phyloP scores from a whole-genome alignment of 2,888 invertebrate genomes.

The Operophtera brumata region DNA sequence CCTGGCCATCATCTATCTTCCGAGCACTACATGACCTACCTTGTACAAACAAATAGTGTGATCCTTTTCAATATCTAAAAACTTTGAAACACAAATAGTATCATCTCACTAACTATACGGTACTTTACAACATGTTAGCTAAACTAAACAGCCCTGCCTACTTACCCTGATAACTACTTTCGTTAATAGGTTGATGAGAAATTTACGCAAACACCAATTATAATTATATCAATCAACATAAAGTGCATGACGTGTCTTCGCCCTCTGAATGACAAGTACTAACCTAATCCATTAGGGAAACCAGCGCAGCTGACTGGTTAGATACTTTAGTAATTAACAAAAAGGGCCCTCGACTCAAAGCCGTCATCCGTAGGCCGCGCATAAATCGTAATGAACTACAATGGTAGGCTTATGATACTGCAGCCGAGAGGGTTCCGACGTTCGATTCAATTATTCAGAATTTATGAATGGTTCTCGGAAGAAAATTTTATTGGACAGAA shows the following conservation, averaged over 20 bases:
- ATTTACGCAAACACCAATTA: conserved; percentile 41
- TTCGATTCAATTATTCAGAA: conserved; percentile 72
- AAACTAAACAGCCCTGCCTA: neutral
- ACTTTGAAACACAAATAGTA: neutral
- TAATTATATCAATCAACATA: conserved; percentile 55
- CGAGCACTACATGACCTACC: too few species aligned
- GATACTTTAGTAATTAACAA: conserved; percentile 53
- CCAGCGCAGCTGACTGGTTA: conserved; percentile 44
- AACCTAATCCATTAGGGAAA: conserved; percentile 59
- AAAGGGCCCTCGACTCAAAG: conserved; percentile 45
- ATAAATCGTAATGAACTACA: conserved; percentile 60
- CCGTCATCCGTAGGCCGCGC: conserved; percentile 19
- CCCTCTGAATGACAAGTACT: conserved; percentile 45
- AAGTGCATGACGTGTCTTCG: conserved; percentile 51
- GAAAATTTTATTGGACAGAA: conserved; percentile 67
- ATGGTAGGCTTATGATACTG: conserved; percentile 60
- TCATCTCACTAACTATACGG: too few species aligned
- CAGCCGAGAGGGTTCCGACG: conserved; percentile 53
- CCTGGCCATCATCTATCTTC: too few species aligned
- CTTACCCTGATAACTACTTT: neutral
- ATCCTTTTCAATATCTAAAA: neutral
- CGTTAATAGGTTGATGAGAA: neutral
- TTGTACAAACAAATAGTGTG: too few species aligned
- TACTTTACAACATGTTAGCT: too few species aligned
- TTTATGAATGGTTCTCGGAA: conserved; percentile 67